Evolutionary conservation across 1,140 invertebrate genomes (phyloP), one percentile per base, ranked within the genome.

Genomic region (Drosophila neocordata): DNA sequence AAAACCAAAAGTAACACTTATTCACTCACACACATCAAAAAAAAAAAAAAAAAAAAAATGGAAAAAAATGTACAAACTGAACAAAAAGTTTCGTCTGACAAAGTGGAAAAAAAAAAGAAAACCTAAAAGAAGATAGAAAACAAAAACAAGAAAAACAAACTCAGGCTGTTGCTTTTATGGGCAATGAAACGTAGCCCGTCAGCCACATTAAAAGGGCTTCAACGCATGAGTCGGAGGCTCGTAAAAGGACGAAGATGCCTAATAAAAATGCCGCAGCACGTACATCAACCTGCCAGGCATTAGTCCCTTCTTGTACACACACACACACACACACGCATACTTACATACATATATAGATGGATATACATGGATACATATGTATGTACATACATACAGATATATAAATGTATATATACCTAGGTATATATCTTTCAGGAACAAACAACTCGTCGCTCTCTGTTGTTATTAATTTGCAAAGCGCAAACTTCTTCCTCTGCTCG

Each of bases 201-300:
- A 64, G 41, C 52, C 63, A 72, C 82, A 75, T 70, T 85, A 80
- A 74, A 80, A 69, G 65, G 78, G 66, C 70, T 65, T 75, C 69
- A 65, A 60, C 41, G 72, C 58, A 34, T 48, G 41, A 48, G 18
- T 15, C 41, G 41, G 18, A 62, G 56, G 61, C 67, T 88, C 83
- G 73, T 88, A 88, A 88, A 87, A 77, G 65, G 70, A 57, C 55
- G 76, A 48, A 48, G 41, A 70, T 74, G 83, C 83, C 83, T 88
- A 88, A 88, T 88, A 88, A 88, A 88, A 88, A 88, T 88, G 83
- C 83, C 83, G 53, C 83, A 88, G 83, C 83, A 88, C 83, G 83
- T 83, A 88, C 83, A 67, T 83, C 83, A 88, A 87, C 83, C 82
- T 87, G 74, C 41, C 74, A 78, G 79, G 75, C 82, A 87, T 87